Evolutionary conservation across 2,888 invertebrate species (phyloP), one percentile per base, ranked within the genome.

Genomic region (Mamestra brassicae): DNA sequence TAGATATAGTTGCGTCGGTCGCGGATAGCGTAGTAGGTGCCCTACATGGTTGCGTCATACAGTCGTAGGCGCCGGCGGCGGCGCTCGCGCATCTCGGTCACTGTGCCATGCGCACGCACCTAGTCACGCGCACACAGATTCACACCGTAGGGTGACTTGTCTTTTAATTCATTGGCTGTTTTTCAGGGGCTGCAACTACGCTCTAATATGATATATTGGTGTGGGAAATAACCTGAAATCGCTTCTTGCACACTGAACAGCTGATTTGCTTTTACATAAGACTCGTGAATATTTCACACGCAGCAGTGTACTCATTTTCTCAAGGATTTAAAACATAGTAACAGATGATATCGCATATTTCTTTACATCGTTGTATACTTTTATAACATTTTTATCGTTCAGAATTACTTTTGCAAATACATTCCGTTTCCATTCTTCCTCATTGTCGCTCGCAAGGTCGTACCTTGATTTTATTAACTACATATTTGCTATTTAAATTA

Each of bases 41-140:
- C 84, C 78, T 83, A 83, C 81, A 78, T 76, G 84, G 81, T 90
- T 90, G 89, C 90, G 89, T 90, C 89, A 90, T 71, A 76, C 65
- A 75, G 74, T 57, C 81, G 86, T 71, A 85, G 90, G 88, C 90
- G 91, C 91, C 88, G 85, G 87, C 87, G 87, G 81, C 84, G 80
- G 81, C 88, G 81, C 85, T 80, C 85, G 88, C 88, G 89, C 89
- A 92, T 89, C 83, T 93, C 93, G 94, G 94, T 94, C 94, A 94
- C 89, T 93, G 92, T 92, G 93, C 90, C 94, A 90, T 85, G 84
- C 88, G 86, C 88, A 88, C 90, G 90, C 88, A 89, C 79, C 88
- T 87, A 89, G 88, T 91, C 92, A 92, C 90, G 92, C 90, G 91
- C 85, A 72, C 79, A 71, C 76, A 73, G 78, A 87, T 87, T 83